phyloP scores from a whole-genome alignment of 2,797 vertebrate species.

The Mastacembelus armatus region DNA sequence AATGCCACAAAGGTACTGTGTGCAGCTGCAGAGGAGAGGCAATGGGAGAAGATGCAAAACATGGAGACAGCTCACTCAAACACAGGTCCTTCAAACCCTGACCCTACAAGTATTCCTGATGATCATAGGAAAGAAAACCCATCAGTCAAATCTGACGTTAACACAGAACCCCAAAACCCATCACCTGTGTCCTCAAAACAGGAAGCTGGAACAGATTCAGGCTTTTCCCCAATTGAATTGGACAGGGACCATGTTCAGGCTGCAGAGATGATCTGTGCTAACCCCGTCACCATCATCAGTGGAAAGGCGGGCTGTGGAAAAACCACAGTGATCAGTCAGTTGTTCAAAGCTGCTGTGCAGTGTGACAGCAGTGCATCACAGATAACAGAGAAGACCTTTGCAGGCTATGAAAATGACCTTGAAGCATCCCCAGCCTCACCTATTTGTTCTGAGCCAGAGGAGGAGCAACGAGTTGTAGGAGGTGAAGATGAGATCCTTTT shows the following conservation, averaged over 20 bases:
- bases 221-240: not conserved
- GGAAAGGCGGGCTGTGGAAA: constrained; percentile 91
- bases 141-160: not conserved
- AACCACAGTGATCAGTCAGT: constrained; percentile 85
- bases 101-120: too few species aligned
- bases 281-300: constrained; percentile 87
- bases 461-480: not conserved
- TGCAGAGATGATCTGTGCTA: constrained; percentile 36
- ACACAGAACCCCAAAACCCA: not conserved
- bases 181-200: not conserved
- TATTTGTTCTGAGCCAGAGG: not conserved
- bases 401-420: not conserved
- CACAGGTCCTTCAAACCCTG: too few species aligned
- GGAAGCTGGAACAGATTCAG: not conserved
- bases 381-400: not conserved
- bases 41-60: not conserved
- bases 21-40: not conserved
- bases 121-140: too few species aligned
- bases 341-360: not conserved
- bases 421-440: not conserved
- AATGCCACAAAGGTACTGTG: not conserved
- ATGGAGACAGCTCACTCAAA: not conserved
- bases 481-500: constrained; percentile 65
- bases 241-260: not conserved
- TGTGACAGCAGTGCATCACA: not conserved